Evolutionary conservation across 2,888 invertebrate species (phyloP), one percentile per base, ranked within the genome.

Genomic region (Drosophila mimica): DNA sequence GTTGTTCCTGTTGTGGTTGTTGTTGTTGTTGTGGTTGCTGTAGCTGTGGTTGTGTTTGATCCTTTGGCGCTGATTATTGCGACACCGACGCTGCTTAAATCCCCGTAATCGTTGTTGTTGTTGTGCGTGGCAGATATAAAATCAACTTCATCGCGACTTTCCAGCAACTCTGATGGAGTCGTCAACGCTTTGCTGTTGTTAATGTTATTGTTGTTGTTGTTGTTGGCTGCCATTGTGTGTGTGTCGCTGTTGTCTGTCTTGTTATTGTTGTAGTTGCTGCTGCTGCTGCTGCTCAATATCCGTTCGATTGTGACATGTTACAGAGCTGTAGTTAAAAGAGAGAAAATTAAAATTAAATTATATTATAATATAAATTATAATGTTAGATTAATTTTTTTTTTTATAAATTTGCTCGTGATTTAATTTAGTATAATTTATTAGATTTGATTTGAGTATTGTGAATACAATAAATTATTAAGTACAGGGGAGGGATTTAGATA

Each of bases 61-160:
- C 60, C 76, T 88, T 84, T 84, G 88, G 73, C 59, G 79, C 54
- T 67, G 58, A 86, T 76, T 56, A 73, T 66, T 30, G 72, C 84
- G 28, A 64, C 76, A 62, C 65, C 79, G 67, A 58, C 81, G 73
- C 79, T 80, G 53, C 78, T 64, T 33, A 91, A 86, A 65, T 83
- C 79, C 51, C 89, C 89, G 62, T 86, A 87, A 8, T 88, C 77
- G 49, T 90, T 91, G 71, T 89, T 88, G 65, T 88, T 88, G 54
- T 88, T 83, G 66, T 84, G 68, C 36, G 78, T 68, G 46, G 71
- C 74, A 9, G 60, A 65, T 34, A 92, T 88, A 74, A 92, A 93
- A 82, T 93, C 93, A 43, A 93, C 92, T 85, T 92, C 93, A 88
- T 93, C 93, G 36, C 79, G 74, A 57, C 84, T 70, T 43, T 76